Evolutionary conservation across 2,797 vertebrate species (phyloP), one percentile per base, ranked within the genome.

Genomic region (Etheostoma perlongum): DNA sequence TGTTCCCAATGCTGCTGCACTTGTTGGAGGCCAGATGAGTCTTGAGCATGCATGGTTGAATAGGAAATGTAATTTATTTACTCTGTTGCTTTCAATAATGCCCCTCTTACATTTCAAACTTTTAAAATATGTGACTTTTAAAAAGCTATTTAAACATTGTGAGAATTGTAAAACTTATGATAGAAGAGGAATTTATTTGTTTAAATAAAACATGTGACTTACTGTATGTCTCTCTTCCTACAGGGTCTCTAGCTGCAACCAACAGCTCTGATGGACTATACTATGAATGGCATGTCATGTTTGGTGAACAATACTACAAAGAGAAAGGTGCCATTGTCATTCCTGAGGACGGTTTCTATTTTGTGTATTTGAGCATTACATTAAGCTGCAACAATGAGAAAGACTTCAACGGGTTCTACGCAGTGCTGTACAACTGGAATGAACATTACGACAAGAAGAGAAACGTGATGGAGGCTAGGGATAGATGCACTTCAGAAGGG

Each of bases 381-480:
- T 48, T 88, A 13, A 0, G 0, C 0, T 84, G 74, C 54, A 1
- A 15, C 0, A 0, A 0, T 1, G 1, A 1, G 0, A 1, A 0
- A 1, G 1, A 0, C 3, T 65, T 53, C 44, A 23, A 3, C 3
- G 9, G 0, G 0, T 59, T 81, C 7, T 0, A 0, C 0, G 1
- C 61, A 5, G 12, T 2, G 55, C 48, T 89, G 58, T 2, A 19
- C 7, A 18, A 0, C 0, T 64, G 54, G 66, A 80, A 2, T 2
- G 0, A 59, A 14, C 4, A 3, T 1, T 85, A 85, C 9, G 0
- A 2, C 2, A 0, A 2, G 2, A 23, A 0, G 2, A 0, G 0
- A 0, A 0, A 0, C 0, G 0, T 47, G 11, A 4, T 1, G 1
- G 0, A n/a, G 0, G 21, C 19, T 66, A 0, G 0, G 18, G 72